A percentile compares a stretch with the other conserved stretches of the same genome.
Conservation (phyloP, 2,113 vertebrate species). For the Arvicanthis niloticus region DNA sequence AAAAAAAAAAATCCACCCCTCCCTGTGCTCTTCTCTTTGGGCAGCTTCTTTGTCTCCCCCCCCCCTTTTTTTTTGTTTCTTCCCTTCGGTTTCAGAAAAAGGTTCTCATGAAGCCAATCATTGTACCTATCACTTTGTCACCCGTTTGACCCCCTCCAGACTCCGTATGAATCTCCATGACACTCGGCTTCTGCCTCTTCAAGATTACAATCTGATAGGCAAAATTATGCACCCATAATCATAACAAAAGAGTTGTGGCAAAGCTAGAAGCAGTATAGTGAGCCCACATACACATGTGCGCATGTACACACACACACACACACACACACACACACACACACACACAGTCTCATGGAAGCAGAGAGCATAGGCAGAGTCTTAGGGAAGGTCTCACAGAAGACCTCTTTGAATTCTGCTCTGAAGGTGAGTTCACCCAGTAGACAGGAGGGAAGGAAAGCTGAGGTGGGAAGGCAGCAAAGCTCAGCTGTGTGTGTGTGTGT, state of each 20-base stretch:
- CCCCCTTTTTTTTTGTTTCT: conserved; percentile 25
- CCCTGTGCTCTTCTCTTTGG: background rate
- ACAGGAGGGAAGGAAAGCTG: background rate
- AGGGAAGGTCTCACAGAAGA: background rate
- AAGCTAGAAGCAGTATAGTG: background rate
- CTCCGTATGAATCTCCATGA: background rate
- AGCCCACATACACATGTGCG: background rate
- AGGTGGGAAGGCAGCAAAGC: background rate
- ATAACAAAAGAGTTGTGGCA: background rate
- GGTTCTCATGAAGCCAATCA: conserved; percentile 3
- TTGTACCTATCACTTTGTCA: background rate
- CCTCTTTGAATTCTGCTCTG: background rate
- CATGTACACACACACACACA: no score
- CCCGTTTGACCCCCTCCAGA: background rate
- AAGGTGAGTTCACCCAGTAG: background rate
- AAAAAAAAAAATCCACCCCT: background rate
- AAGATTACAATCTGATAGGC: background rate
- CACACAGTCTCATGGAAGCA: background rate
- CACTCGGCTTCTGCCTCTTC: background rate
- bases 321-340: no score
- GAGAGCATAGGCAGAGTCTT: background rate
- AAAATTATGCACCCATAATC: background rate
- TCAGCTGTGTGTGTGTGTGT: no score
- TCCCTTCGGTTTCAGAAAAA: conserved; percentile 9
- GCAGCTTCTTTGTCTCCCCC: background rate